Evolutionary conservation across 2,113 vertebrate species (phyloP).

Genomic region (Misgurnus mizolepis): DNA sequence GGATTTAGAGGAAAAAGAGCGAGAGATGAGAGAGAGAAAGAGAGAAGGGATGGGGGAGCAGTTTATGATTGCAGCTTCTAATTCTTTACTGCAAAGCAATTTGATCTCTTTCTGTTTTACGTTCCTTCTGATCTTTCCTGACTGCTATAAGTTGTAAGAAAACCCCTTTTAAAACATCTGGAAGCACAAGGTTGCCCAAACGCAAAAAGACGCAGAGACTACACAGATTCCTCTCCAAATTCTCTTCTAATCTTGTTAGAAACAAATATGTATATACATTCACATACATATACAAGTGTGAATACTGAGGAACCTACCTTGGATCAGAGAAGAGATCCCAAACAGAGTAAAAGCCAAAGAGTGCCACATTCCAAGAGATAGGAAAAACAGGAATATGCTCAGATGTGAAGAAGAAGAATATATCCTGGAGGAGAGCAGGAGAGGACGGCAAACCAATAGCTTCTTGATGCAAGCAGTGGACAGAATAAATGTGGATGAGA

Average conservation of each 20-base stretch:
- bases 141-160: not conserved
- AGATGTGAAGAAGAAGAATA: constrained; percentile 47
- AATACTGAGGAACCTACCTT: constrained; percentile 67
- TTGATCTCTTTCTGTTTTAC: constrained; percentile 35
- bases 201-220: constrained; percentile 35
- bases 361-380: constrained; percentile 73
- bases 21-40: constrained; percentile 15
- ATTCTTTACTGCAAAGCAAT: constrained; percentile 49
- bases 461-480: constrained; percentile 61
- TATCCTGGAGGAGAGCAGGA: constrained; percentile 25
- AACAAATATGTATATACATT: not conserved
- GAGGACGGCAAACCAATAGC: constrained; percentile 58
- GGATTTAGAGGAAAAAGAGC: constrained; percentile 19
- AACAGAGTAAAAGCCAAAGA: constrained; percentile 72
- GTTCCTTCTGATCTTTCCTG: constrained; percentile 17
- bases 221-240: no score
- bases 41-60: constrained; percentile 16
- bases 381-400: constrained; percentile 18
- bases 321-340: constrained; percentile 74
- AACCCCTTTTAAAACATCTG: not conserved
- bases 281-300: constrained; percentile 31
- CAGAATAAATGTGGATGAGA: constrained; percentile 54
- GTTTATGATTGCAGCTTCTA: constrained; percentile 55
- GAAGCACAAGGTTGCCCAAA: constrained; percentile 21
- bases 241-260: no score